Evolutionary conservation across 1,140 invertebrate genomes (phyloP).

Genomic region (Euwallacea similis): DNA sequence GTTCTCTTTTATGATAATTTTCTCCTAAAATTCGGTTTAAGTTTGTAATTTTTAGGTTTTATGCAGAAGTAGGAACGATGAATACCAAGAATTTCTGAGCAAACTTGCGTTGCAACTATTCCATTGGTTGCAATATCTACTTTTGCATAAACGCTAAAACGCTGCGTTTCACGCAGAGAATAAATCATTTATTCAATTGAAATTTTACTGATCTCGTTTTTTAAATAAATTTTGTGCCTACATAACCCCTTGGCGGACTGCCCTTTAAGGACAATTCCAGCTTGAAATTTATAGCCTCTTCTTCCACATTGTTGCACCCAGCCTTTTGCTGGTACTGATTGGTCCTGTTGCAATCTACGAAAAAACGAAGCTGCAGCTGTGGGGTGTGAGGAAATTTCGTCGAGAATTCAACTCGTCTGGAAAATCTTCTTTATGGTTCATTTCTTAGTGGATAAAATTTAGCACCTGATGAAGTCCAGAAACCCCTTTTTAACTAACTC

Average conservation of each 20-base stretch:
- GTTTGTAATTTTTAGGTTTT: too few relatives aligned
- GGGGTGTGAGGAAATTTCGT: conserved; percentile 55
- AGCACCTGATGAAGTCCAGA: conserved; percentile 26
- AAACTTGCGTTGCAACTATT: conserved; percentile 31
- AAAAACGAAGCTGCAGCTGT: conserved; percentile 59
- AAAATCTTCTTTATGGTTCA: conserved; percentile 53
- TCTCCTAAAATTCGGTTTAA: conserved; percentile 41
- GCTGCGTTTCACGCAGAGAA: too few relatives aligned
- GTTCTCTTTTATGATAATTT: conserved; percentile 56
- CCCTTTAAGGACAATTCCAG: conserved; percentile 59
- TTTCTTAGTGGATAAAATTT: not conserved
- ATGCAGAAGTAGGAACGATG: too few relatives aligned
- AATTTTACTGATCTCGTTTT: not conserved
- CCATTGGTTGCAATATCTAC: too few relatives aligned
- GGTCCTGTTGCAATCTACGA: conserved; percentile 59
- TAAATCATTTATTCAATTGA: conserved; percentile 21
- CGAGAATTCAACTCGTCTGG: conserved; percentile 60
- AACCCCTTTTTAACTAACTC: conserved; percentile 58
- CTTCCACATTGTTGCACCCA: conserved; percentile 59
- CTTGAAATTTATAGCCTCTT: conserved; percentile 61
- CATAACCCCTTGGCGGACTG: conserved; percentile 45
- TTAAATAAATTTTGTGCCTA: not conserved
- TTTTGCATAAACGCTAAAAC: too few relatives aligned
- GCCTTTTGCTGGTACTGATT: conserved; percentile 55
- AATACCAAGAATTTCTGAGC: conserved; percentile 34